Conservation (phyloP, 2,797 vertebrate species). For the Hozukius guyotensis region DNA sequence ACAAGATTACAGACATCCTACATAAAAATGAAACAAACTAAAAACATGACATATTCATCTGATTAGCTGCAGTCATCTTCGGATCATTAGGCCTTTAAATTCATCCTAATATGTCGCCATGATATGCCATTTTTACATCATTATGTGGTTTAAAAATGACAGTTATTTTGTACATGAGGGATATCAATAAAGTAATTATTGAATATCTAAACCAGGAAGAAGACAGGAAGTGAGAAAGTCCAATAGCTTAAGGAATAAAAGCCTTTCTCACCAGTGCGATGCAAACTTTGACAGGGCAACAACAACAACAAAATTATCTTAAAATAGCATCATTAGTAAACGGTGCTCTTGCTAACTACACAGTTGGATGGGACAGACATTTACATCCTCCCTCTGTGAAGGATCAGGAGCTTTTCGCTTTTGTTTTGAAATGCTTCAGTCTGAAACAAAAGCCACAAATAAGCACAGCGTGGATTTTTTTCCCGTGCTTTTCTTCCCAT, state of each 20-base stretch:
- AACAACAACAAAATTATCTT: too few relatives aligned
- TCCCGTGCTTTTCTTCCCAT: conserved; percentile 16
- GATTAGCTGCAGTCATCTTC: neutral
- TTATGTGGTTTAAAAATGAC: neutral
- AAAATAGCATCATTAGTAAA: neutral
- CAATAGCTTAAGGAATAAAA: neutral
- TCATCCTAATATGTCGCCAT: neutral
- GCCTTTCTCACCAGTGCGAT: too few relatives aligned
- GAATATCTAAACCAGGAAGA: neutral
- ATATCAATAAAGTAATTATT: neutral
- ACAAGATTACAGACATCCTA: neutral
- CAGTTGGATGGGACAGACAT: neutral
- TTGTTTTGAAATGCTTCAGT: conserved; percentile 8
- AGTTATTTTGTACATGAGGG: neutral
- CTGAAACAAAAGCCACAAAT: conserved; percentile 30
- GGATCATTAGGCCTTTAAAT: neutral
- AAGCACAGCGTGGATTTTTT: conserved; percentile 34
- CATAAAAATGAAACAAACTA: neutral
- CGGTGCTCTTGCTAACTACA: neutral
- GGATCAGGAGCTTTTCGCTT: conserved; percentile 2
- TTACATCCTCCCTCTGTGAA: neutral
- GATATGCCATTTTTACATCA: neutral
- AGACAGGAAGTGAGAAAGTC: neutral
- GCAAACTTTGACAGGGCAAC: too few relatives aligned
- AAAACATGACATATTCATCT: neutral